Percentiles rank a stretch among this genome's conserved stretches.
Conservation (phyloP, 1,140 invertebrate species). For the Elysia chlorotica region DNA sequence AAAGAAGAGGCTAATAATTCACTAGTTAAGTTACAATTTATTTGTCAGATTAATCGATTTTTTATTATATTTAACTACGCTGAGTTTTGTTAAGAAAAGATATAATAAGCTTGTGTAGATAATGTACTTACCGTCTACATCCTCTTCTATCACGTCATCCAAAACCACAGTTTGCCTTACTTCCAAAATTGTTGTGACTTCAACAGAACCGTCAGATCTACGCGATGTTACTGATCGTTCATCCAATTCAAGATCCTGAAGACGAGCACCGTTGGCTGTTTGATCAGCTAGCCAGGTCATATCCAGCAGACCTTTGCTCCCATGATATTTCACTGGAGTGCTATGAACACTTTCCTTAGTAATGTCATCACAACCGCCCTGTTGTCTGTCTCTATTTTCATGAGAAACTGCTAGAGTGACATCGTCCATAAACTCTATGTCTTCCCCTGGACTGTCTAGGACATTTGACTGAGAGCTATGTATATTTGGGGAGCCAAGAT, state of each 20-base stretch:
- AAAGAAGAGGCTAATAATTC: too few relatives aligned
- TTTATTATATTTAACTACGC: too few relatives aligned
- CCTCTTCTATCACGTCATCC: background rate
- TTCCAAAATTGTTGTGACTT: background rate
- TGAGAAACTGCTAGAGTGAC: background rate
- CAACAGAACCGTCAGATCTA: background rate
- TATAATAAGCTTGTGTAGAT: too few relatives aligned
- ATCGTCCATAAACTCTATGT: conserved; percentile 24
- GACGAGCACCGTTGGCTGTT: background rate
- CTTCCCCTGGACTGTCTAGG: conserved; percentile 25
- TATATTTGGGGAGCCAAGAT: too few relatives aligned
- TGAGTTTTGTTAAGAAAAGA: too few relatives aligned
- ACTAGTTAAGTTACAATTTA: too few relatives aligned
- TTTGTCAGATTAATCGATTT: too few relatives aligned
- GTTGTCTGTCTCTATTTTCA: background rate
- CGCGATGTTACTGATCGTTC: background rate
- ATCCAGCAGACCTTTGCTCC: background rate
- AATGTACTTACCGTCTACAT: background rate
- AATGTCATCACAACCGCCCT: background rate
- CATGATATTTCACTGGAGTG: background rate
- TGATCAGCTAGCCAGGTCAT: background rate
- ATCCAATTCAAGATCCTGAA: background rate
- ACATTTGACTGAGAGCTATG: background rate
- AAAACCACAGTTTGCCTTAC: background rate
- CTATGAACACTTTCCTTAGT: background rate